Evolutionary conservation across 2,888 invertebrate genomes (phyloP), one percentile per base, ranked within the genome.

Genomic region (Chirona hameri): DNA sequence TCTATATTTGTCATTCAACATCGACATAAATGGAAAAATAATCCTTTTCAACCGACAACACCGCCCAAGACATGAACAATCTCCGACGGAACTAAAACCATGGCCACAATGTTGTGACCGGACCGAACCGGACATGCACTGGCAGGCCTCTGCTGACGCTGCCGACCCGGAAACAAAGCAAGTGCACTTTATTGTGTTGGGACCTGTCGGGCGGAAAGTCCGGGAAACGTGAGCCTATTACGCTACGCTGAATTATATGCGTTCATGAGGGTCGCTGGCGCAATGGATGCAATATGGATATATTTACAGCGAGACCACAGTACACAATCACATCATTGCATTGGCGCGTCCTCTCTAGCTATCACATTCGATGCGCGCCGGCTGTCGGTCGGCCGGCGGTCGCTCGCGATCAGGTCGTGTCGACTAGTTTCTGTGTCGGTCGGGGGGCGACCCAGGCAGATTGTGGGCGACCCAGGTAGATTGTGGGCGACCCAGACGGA

Each of bases 21-120:
- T 24, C 60, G 69, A 24, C 69, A 29, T 69, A 24, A n/a, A 69
- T 69, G 69, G 69, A 69, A 69, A 69, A 69, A 69, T 69, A 69
- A 69, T 5, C 24, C n/a, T 60, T n/a, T 60, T 60, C 7, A 14
- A 60, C 24, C 2, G 24, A 60, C 60, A n/a, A 21, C 24, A 60
- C 21, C 21, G 18, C 21, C 57, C 21, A 21, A 60, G 57, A 57
- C 18, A 57, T 57, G 21, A n/a, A 7, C 60, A 60, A 15, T n/a
- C 21, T n/a, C 10, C 5, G 15, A n/a, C 7, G 21, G 21, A 5
- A n/a, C 15, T n/a, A 60, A 60, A 60, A 60, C 60, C 57, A 57
- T 52, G 57, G 57, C 18, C 57, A 57, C 57, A 3, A 57, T 18
- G 57, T 4, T 18, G 9, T 4, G 57, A 9, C 14, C 48, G 48